phyloP scores from a whole-genome alignment of 2,888 invertebrate genomes.

The Agrochola lota region DNA sequence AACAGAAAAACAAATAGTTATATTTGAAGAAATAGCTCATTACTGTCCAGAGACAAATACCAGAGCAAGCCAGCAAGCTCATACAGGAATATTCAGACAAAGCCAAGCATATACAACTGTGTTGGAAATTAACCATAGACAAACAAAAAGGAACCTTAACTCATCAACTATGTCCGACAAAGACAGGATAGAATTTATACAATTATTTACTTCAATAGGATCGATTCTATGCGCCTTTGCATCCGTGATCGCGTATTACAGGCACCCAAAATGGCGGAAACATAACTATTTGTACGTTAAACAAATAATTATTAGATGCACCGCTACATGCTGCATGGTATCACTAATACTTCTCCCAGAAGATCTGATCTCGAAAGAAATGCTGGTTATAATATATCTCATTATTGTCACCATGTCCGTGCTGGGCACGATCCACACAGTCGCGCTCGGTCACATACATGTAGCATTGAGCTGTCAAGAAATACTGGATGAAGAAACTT shows the following conservation, averaged over 20 bases:
- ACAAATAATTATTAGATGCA: background rate
- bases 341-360: background rate
- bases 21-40: background rate
- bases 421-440: background rate
- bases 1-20: background rate
- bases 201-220: constrained; percentile 3
- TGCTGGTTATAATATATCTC: background rate
- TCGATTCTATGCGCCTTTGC: constrained; percentile 16
- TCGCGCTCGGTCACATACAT: constrained; percentile 1
- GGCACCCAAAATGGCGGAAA: constrained; percentile 18
- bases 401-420: background rate
- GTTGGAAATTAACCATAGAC: background rate
- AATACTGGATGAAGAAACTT: constrained; percentile 23
- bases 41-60: background rate
- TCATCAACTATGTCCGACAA: constrained; percentile 7
- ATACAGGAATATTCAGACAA: background rate
- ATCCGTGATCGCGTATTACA: background rate
- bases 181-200: constrained; percentile 5
- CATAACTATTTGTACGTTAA: constrained; percentile 27
- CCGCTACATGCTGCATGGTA: constrained; percentile 8
- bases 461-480: background rate
- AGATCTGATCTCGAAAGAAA: constrained; percentile 3
- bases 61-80: background rate
- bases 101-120: background rate
- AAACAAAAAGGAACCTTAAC: background rate